Conservation (phyloP, 2,888 invertebrate genomes). For the Seira sanloemensis region DNA sequence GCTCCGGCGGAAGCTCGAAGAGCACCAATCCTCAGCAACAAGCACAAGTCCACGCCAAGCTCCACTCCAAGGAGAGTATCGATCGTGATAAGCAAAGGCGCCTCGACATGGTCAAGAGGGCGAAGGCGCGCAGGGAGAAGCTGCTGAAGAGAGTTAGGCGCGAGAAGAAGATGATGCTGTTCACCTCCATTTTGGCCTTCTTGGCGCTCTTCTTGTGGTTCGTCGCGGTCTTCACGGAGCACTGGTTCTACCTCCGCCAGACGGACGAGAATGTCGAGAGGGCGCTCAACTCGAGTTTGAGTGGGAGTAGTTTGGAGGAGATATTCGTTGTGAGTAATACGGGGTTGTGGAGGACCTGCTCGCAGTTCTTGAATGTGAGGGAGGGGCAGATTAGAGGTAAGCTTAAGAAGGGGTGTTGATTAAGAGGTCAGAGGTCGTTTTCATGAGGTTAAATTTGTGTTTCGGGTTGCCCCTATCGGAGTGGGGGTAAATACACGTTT, state of each 20-base stretch:
- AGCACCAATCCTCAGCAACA: neutral
- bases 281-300: neutral
- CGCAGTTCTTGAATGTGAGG: too few relatives aligned
- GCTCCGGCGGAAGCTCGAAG: neutral
- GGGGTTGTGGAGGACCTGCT: slow-evolving; percentile 83
- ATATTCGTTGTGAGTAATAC: slow-evolving; percentile 81
- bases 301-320: neutral
- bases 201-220: slow-evolving; percentile 84
- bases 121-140: slow-evolving; percentile 57
- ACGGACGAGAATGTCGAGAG: neutral
- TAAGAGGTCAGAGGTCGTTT: too few relatives aligned
- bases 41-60: neutral
- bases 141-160: slow-evolving; percentile 52
- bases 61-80: slow-evolving; percentile 14
- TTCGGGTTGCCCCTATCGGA: too few relatives aligned
- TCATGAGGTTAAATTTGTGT: too few relatives aligned
- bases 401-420: too few relatives aligned
- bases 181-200: slow-evolving; percentile 82
- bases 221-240: slow-evolving; percentile 84
- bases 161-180: slow-evolving; percentile 84
- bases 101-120: slow-evolving; percentile 43
- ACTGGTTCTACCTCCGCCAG: slow-evolving; percentile 79
- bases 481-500: too few relatives aligned
- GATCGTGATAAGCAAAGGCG: slow-evolving; percentile 43
- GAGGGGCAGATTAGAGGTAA: too few relatives aligned